phyloP scores from a whole-genome alignment of 1,140 invertebrate genomes.

The Notospermus geniculatus region DNA sequence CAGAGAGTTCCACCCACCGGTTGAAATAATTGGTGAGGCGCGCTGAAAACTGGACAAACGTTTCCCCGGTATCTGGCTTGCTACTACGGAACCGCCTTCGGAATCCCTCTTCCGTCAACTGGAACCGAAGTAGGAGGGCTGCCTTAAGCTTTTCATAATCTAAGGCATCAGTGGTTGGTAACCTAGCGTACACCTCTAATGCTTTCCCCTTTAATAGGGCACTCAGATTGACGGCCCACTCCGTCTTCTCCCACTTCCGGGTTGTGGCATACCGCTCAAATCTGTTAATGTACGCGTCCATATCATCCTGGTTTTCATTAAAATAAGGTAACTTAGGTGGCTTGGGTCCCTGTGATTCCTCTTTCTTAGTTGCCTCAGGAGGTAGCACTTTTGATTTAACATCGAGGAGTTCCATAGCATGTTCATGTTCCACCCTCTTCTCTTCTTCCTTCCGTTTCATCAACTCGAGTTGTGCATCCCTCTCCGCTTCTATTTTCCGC shows the following conservation, averaged over 20 bases:
- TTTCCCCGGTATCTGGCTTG: slow-evolving; percentile 24
- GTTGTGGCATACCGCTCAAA: slow-evolving; percentile 23
- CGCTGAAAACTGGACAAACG: slow-evolving; percentile 4
- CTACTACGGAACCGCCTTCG: slow-evolving; percentile 3
- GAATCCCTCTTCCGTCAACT: slow-evolving; percentile 27
- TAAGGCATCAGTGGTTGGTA: slow-evolving; percentile 17
- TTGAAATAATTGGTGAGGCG: neutral
- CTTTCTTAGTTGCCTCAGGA: too few species aligned
- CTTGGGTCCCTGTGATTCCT: too few species aligned
- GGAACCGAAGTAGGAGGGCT: slow-evolving; percentile 25
- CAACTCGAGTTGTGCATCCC: too few species aligned
- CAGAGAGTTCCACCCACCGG: slow-evolving; percentile 6
- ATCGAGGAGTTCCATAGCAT: too few species aligned
- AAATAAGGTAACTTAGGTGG: slow-evolving; percentile 16
- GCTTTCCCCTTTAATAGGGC: slow-evolving; percentile 24
- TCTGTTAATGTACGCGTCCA: slow-evolving; percentile 18
- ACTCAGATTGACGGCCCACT: slow-evolving; percentile 21
- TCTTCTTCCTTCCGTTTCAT: too few species aligned
- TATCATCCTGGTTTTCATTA: slow-evolving; percentile 27
- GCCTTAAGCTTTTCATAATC: slow-evolving; percentile 25
- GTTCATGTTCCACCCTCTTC: too few species aligned
- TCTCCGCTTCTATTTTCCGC: too few species aligned
- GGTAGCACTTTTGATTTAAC: too few species aligned
- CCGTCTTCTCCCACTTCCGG: slow-evolving; percentile 12
- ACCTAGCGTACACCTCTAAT: slow-evolving; percentile 24